Evolutionary conservation across 2,888 invertebrate species (phyloP), one percentile per base, ranked within the genome.

Genomic region (Sericinus montela): DNA sequence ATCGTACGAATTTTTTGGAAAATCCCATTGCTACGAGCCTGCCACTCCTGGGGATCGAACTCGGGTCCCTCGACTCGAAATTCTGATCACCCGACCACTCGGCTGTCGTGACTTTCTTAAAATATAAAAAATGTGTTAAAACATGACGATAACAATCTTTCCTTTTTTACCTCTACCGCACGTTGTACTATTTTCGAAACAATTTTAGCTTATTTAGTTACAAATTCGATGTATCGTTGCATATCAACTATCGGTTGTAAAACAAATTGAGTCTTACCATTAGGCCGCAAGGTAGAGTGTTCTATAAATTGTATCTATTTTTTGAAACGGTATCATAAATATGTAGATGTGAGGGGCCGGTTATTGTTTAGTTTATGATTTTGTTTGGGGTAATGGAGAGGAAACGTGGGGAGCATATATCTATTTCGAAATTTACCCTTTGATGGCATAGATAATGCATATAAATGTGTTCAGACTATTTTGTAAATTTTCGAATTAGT

Each of bases 331-430:
- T 30, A 56, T 73, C 69, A 74, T 73, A 72, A 73, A 72, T 73
- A 75, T 75, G 72, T 69, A 74, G 53, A 55, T 53, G 43, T 49
- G 45, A 54, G 53, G 58, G 54, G 63, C 63, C 54, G 58, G 64
- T 63, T 67, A 69, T 64, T 67, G 68, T 72, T 72, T 67, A 67
- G 65, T 63, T 65, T 70, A 72, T 74, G 70, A 67, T 72, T 66
- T 64, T 51, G 54, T 52, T 63, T 56, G 59, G 57, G 37, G 69
- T 69, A 74, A 75, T 72, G 67, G 67, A 49, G 55, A 55, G 63
- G 67, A 66, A 69, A 69, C 52, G 58, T 57, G 45, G 52, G 52
- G 47, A 60, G 60, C 58, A 60, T 60, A 58, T 57, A 58, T 57
- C 56, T 23, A 34, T 43, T 37, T 38, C 30, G 14, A 32, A 25